Base-by-base conservation (phyloP, 2,888 invertebrate species). In the Autographa pulchrina region DNA sequence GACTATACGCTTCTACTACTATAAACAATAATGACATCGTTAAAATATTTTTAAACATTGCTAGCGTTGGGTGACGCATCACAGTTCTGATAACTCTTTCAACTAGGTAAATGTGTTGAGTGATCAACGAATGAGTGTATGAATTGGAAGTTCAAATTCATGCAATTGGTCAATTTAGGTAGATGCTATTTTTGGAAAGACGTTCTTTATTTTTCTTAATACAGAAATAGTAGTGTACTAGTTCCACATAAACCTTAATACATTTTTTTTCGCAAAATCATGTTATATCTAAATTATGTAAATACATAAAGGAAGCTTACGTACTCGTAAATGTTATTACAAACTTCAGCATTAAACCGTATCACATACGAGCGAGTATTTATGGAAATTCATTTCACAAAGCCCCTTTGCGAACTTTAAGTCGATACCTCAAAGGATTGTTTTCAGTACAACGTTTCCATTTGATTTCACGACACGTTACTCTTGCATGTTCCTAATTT, bases 371-470 rank as follows among this genome's bases (percentile, higher is more conserved):
- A 14, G 5, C 38, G 54, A 58, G 48, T 75, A 68, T 79, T 75
- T 77, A 80, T 78, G 71, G 68, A 81, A 77, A 83, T 85, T 81
- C 74, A 80, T 85, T 81, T 72, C 65, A 38, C 75, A 70, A 82
- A 82, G 79, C 82, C 70, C 76, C 70, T 70, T 70, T 68, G 65
- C 68, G 38, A 79, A 78, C 81, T 78, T 75, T 79, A 83, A 81
- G 80, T 82, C 83, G 80, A 80, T 82, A 85, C 87, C 86, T 91
- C 88, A 89, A 92, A 92, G 91, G 90, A 91, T 92, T 92, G 91
- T 91, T 90, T 87, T 74, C 73, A 74, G 56, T 41, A 52, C 25
- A 70, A 63, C 54, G 61, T 74, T 80, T 66, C 68, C 68, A 67
- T 82, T 80, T 62, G 7, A 72, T 71, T 83, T 71, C 72, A 74